Percentiles rank a stretch among this genome's conserved stretches.
Conservation (phyloP, 2,113 vertebrate genomes). For the Onychostoma macrolepis region DNA sequence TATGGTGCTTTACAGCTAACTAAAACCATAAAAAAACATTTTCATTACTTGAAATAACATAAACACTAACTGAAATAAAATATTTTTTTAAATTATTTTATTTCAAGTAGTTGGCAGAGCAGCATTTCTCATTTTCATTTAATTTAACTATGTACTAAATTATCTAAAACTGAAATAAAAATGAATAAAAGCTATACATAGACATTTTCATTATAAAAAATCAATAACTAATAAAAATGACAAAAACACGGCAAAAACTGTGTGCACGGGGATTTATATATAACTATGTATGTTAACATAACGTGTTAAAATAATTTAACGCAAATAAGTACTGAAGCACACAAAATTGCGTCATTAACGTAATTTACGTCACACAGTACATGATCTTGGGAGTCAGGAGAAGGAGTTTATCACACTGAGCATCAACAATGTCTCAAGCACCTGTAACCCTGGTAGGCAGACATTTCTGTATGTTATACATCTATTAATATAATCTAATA, state of each 20-base stretch:
- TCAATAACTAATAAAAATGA: neutral
- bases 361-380: neutral
- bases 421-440: neutral
- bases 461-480: neutral
- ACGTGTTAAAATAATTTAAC: neutral
- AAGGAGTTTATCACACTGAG: neutral
- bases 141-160: neutral
- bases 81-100: neutral
- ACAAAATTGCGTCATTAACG: neutral
- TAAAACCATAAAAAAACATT: neutral
- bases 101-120: neutral
- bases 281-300: neutral
- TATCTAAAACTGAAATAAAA: neutral
- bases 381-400: neutral
- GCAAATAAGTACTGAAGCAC: neutral
- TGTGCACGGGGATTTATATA: neutral
- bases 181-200: neutral
- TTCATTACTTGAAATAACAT: neutral
- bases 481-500: neutral
- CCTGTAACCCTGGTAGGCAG: neutral
- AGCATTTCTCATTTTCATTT: neutral
- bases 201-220: neutral
- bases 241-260: neutral
- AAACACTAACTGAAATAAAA: neutral
- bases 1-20: neutral